Evolutionary conservation across 2,113 vertebrate species (phyloP), one percentile per base, ranked within the genome.

Genomic region (Lathamus discolor): DNA sequence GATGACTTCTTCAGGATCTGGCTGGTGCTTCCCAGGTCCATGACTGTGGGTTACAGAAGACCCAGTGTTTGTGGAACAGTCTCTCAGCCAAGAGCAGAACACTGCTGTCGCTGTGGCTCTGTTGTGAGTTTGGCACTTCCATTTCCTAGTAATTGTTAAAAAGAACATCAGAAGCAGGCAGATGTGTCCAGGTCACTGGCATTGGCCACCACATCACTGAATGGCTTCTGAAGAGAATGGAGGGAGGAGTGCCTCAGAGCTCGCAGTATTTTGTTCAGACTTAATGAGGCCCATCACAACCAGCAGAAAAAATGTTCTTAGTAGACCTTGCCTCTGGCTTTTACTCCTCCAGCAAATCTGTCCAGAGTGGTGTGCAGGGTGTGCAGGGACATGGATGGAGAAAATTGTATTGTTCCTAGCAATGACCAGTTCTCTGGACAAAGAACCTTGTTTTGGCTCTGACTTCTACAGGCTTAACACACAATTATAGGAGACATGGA

Each of bases 31-130:
- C 0, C 0, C 31, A 59, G 9, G 11, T 67, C 66, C 18, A 6
- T 39, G 49, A 29, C 12, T 64, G 28, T 1, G 2, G 13, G 24
- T 3, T 31, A 41, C 35, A 28, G 59, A 75, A 67, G 12, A 37
- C 2, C 19, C 1, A 0, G 11, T 13, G 7, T 9, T 6, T 67
- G 29, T 51, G 19, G 24, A 62, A 82, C 28, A 55, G 6, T 2
- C 2, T 61, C 48, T 54, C 1, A 0, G 39, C 7, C 11, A 79
- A 49, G 39, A 59, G 17, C 9, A 72, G n/a, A 62, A 7, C 13
- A 51, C 15, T 23, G 10, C 11, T 72, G 13, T 29, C 1, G 0
- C 46, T 68, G 25, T 51, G 28, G 2, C 6, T 69, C 44, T 52
- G 19, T 7, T 39, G 3, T 13, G 28, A 15, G 5, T 61, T 63